Percentiles rank a stretch among this genome's conserved stretches.
phyloP scores from a whole-genome alignment of 2,797 vertebrate genomes.

The Anguilla marmorata region DNA sequence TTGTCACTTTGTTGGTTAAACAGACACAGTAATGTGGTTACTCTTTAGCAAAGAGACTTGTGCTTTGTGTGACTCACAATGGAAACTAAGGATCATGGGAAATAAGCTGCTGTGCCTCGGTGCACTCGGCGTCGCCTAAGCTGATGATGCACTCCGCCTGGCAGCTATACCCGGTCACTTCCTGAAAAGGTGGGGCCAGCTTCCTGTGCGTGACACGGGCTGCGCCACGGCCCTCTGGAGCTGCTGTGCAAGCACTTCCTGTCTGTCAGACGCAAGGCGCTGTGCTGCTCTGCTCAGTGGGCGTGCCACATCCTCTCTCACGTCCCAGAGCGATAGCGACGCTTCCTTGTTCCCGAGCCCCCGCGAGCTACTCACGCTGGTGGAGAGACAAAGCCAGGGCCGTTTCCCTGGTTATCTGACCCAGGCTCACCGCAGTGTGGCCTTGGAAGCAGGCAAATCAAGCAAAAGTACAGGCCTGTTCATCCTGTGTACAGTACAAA shows the following conservation, averaged over 20 bases:
- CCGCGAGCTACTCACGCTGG: neutral
- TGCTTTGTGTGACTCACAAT: neutral
- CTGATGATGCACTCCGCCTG: neutral
- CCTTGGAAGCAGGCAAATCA: neutral
- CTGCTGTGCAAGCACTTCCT: neutral
- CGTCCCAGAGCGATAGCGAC: neutral
- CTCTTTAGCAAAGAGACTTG: neutral
- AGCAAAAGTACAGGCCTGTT: neutral
- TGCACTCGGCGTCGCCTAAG: neutral
- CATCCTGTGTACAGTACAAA: neutral
- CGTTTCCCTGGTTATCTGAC: neutral
- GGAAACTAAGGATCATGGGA: neutral
- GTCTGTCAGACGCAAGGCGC: neutral
- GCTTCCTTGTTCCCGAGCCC: neutral
- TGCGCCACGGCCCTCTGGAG: neutral
- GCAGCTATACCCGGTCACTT: neutral
- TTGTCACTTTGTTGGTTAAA: neutral
- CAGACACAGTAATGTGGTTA: neutral
- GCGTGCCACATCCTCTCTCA: neutral
- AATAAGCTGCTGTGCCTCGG: neutral
- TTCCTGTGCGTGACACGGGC: constrained; percentile 8
- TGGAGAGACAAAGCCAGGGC: neutral
- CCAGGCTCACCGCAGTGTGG: neutral
- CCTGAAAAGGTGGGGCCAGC: neutral
- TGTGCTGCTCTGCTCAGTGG: neutral